These are phyloP conservation scores for Tragelaphus strepsiceros DNA, from an alignment of 2,113 vertebrate species.

Conservation along the genomic window DNA sequence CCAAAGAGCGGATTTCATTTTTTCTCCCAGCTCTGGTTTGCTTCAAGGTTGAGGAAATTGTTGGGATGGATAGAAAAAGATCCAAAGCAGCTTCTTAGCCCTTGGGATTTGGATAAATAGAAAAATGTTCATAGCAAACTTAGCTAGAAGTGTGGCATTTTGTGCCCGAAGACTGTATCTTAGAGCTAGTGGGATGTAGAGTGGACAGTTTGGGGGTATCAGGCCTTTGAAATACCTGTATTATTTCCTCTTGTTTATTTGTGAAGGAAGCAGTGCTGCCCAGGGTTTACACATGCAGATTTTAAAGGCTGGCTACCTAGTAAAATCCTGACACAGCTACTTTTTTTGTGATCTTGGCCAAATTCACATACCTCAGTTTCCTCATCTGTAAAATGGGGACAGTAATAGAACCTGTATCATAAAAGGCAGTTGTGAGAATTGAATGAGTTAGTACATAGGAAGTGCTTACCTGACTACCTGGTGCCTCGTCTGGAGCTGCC, in stretches of 20 bases:
- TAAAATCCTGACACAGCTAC: neutral
- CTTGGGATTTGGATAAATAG: neutral
- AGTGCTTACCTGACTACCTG: neutral
- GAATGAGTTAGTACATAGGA: neutral
- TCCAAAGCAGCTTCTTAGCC: conserved; percentile 5
- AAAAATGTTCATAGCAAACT: conserved; percentile 29
- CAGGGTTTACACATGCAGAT: neutral
- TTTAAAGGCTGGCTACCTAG: neutral
- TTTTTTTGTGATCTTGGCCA: neutral
- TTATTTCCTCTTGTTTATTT: neutral
- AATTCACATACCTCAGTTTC: neutral
- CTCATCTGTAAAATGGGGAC: neutral
- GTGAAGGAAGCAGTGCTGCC: neutral
- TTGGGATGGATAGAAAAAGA: conserved; percentile 47
- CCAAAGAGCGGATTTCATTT: conserved; percentile 58
- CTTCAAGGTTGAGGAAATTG: conserved; percentile 66
- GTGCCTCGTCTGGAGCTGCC: neutral
- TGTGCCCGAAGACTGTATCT: neutral
- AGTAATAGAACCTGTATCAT: neutral
- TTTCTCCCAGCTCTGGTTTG: conserved; percentile 30
- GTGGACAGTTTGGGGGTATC: neutral
- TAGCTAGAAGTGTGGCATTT: neutral
- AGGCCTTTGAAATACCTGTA: neutral
- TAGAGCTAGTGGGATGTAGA: neutral
- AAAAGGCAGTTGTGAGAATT: neutral